Base-by-base conservation (phyloP, 2,797 vertebrate genomes). In the Gobionotothen gibberifrons region DNA sequence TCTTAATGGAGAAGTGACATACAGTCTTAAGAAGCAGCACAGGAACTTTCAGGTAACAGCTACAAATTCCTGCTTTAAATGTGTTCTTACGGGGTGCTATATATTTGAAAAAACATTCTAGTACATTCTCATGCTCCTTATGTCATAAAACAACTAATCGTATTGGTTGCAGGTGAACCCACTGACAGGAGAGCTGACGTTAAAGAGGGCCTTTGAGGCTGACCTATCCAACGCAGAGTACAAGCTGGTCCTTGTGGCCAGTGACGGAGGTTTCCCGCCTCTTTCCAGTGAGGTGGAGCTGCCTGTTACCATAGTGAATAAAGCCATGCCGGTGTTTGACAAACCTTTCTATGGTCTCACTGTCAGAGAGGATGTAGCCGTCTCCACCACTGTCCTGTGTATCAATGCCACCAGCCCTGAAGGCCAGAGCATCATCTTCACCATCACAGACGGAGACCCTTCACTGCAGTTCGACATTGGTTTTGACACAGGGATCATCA, bases 261-360 rank as follows among this genome's bases (percentile, higher is more conserved):
- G 94, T 65, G 98, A 99, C 26, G 90, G 94, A 5, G 98, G 98
- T 71, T 87, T 89, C 66, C 96, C 96, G 2, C 85, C 95, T 12
- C 95, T 97, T 67, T 96, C 96, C 55, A 92, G 94, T 1, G 95
- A 97, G 86, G 96, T 96, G 57, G 89, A 94, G 15, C 93, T 99
- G 15, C 96, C 96, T 5, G 78, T 99, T 63, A 97, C 96, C 0
- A 95, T 99, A 14, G 94, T 97, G 74, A 98, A 97, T 85, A 97
- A 97, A 93, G 97, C 97, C 79, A 98, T 97, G 97, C 98, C 98
- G 1, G 93, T 98, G 86, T 99, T 99, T 6, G 98, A 99, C 84
- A 98, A 98, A 73, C 91, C 96, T 66, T 98, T 99, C 92, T 99
- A 99, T 9, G 97, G 96, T 4, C 89, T 97, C 64, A 96, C 97